phyloP scores from a whole-genome alignment of 1,140 invertebrate genomes.

The Chionoecetes opilio region DNA sequence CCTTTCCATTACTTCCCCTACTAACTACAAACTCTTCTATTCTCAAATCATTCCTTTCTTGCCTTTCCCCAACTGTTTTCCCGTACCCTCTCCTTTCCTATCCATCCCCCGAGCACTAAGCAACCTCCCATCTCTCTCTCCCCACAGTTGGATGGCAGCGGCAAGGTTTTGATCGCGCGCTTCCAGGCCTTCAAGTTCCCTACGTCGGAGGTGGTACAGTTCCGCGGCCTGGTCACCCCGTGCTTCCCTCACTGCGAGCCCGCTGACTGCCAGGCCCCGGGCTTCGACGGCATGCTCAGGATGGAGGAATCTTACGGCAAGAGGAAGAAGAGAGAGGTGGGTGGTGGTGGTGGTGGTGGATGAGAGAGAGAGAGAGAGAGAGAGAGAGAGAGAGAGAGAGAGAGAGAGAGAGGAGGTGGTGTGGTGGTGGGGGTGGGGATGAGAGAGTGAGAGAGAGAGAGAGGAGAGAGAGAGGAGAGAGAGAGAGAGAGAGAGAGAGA shows the following conservation, averaged over 20 bases:
- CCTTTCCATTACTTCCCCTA: too few species aligned
- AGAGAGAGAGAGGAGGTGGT: too few species aligned
- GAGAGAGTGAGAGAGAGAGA: too few species aligned
- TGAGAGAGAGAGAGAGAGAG: too few species aligned
- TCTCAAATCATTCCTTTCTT: neutral
- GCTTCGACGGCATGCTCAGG: constrained; percentile 91
- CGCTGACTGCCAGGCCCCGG: constrained; percentile 92
- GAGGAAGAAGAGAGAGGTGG: constrained; percentile 86
- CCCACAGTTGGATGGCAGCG: constrained; percentile 69
- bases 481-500: too few species aligned
- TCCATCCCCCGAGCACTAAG: neutral
- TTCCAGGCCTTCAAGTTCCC: constrained; percentile 99
- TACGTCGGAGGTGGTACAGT: constrained; percentile 96
- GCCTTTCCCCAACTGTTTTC: neutral
- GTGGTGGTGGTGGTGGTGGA: neutral
- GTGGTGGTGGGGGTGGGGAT: too few species aligned
- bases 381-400: too few species aligned
- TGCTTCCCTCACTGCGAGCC: constrained; percentile 96
- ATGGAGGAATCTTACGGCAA: constrained; percentile 92
- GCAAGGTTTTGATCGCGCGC: constrained; percentile 92
- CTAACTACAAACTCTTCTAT: too few species aligned
- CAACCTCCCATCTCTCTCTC: neutral
- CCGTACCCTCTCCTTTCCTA: too few species aligned
- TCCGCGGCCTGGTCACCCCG: constrained; percentile 95
- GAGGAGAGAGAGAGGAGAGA: too few species aligned